Percentiles rank a stretch among this genome's conserved stretches.
Conservation (phyloP, 2,888 invertebrate genomes). For the Strigamia crassipes region DNA sequence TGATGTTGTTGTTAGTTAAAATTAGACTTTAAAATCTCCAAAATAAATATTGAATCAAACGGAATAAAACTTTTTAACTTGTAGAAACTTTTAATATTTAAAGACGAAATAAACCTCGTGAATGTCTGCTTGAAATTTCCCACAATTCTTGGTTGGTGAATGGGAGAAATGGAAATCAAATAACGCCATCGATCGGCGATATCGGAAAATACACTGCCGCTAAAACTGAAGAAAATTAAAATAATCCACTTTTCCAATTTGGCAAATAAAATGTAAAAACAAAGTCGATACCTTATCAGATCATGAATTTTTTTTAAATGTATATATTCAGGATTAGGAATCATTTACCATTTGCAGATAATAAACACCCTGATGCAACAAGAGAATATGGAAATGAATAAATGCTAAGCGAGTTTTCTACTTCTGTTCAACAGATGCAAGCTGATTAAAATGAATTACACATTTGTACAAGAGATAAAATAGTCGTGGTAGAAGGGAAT, state of each 20-base stretch:
- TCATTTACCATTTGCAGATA: slow-evolving; percentile 16
- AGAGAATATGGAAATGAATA: slow-evolving; percentile 34
- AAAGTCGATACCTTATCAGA: neutral
- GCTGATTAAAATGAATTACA: slow-evolving; percentile 38
- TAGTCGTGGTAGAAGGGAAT: slow-evolving; percentile 26
- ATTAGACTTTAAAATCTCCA: too few species aligned
- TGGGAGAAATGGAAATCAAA: slow-evolving; percentile 2
- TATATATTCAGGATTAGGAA: slow-evolving; percentile 1
- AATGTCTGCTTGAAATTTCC: neutral
- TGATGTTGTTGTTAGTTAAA: too few species aligned
- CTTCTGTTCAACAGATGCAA: slow-evolving; percentile 29
- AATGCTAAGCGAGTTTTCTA: slow-evolving; percentile 7
- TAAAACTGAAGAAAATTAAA: neutral
- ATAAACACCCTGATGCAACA: neutral
- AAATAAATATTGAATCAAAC: neutral
- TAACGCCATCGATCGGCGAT: slow-evolving; percentile 21
- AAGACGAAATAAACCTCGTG: neutral
- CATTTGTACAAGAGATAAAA: slow-evolving; percentile 38
- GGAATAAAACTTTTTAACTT: neutral
- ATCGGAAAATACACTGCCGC: neutral
- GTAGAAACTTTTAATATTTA: neutral
- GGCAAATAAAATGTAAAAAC: neutral
- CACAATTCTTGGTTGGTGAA: neutral
- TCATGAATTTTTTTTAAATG: neutral
- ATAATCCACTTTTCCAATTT: slow-evolving; percentile 12